These are phyloP conservation scores for Clarias gariepinus DNA, from an alignment of 2,113 vertebrate species.

Conservation along the genomic window DNA sequence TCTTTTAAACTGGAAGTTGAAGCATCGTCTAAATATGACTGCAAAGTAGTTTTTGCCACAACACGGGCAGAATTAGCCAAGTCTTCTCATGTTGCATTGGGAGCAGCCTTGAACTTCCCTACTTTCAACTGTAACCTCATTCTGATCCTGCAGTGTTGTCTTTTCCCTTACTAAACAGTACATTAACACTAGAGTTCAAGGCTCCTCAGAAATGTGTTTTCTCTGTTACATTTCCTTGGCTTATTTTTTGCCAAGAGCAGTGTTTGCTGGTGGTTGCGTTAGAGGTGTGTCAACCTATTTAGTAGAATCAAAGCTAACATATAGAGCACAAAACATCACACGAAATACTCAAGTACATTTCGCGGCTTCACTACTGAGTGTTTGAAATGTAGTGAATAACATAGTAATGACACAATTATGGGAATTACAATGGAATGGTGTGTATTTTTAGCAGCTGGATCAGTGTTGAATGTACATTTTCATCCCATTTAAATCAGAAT, in stretches of 20 bases:
- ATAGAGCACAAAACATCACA: conserved; percentile 13
- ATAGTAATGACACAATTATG: conserved; percentile 61
- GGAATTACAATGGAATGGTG: conserved; percentile 57
- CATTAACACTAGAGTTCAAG: conserved; percentile 66
- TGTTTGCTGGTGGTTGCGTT: conserved; percentile 36
- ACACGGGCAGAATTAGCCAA: conserved; percentile 39
- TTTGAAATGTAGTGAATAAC: conserved; percentile 63
- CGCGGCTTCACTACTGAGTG: conserved; percentile 61
- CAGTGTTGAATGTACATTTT: conserved; percentile 51
- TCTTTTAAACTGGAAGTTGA: not conserved
- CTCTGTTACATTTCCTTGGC: conserved; percentile 14
- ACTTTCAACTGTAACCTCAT: conserved; percentile 61
- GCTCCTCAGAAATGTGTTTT: conserved; percentile 54
- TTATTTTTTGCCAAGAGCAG: conserved; percentile 11
- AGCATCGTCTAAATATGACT: conserved; percentile 11
- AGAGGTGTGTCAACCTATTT: conserved; percentile 48
- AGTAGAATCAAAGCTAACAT: conserved; percentile 43
- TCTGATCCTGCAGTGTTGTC: conserved; percentile 61
- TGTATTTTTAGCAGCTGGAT: conserved; percentile 57
- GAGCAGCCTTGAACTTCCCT: conserved; percentile 54
- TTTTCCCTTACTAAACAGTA: conserved; percentile 68
- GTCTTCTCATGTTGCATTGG: conserved; percentile 52
- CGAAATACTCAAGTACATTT: conserved; percentile 9
- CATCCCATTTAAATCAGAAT: conserved; percentile 52
- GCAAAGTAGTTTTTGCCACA: conserved; percentile 41